phyloP scores from a whole-genome alignment of 2,113 vertebrate species.

The Dicrurus megarhynchus region DNA sequence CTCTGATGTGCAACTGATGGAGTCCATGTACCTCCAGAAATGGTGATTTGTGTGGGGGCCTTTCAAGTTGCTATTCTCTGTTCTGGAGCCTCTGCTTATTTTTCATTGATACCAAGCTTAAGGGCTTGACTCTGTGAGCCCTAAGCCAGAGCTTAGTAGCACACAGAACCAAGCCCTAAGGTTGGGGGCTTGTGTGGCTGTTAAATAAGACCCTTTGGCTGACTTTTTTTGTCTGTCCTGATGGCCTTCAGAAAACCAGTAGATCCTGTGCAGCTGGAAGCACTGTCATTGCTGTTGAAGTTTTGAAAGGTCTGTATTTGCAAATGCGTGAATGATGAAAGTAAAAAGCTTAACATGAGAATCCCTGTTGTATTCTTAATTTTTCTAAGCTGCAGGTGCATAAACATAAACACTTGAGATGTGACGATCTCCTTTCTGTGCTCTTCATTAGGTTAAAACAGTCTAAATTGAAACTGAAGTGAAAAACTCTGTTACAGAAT shows the following conservation, averaged over 20 bases:
- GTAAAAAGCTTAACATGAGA: slow-evolving; percentile 8
- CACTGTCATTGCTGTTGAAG: not conserved
- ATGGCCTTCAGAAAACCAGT: not conserved
- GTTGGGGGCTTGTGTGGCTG: not conserved
- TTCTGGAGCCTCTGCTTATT: not conserved
- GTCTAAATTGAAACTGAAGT: not conserved
- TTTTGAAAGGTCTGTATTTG: slow-evolving; percentile 28
- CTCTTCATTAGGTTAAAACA: not conserved
- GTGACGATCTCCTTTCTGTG: not conserved
- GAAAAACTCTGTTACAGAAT: not conserved
- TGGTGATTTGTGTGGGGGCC: not conserved
- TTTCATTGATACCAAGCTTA: not conserved
- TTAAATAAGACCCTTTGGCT: not conserved
- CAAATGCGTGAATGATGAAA: not conserved
- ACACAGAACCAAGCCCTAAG: not conserved
- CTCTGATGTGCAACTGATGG: not conserved
- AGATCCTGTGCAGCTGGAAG: slow-evolving; percentile 38
- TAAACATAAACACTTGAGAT: not conserved
- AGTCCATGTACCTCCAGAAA: not conserved
- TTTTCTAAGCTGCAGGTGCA: slow-evolving; percentile 28
- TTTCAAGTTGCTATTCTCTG: not conserved
- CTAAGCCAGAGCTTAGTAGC: not conserved
- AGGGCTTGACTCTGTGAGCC: not conserved
- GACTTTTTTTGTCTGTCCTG: not conserved
- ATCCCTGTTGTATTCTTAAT: not conserved